phyloP scores from a whole-genome alignment of 2,888 invertebrate genomes.

The Conistra vaccinii region DNA sequence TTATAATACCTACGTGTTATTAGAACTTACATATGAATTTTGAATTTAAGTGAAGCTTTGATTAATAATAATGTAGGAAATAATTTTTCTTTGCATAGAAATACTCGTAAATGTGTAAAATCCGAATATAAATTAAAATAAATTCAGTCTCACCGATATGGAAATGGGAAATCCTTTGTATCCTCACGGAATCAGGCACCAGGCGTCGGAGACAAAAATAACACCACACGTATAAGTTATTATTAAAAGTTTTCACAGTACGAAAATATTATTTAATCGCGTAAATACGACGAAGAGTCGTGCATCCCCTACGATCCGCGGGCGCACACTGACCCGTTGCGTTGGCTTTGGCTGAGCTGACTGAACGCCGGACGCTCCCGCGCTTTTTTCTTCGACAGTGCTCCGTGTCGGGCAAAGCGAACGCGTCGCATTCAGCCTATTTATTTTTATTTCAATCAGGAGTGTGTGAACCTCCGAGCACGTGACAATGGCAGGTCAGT shows the following conservation, averaged over 20 bases:
- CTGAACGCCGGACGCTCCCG: slow-evolving; percentile 61
- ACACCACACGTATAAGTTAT: slow-evolving; percentile 71
- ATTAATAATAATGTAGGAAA: not conserved
- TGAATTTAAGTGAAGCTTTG: not conserved
- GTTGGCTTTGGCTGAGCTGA: slow-evolving; percentile 41
- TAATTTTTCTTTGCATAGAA: not conserved
- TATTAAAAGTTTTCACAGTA: slow-evolving; percentile 61
- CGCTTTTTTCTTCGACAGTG: slow-evolving; percentile 75
- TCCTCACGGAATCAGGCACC: slow-evolving; percentile 55
- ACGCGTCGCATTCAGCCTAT: slow-evolving; percentile 77
- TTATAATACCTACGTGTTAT: not conserved
- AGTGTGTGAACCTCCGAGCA: slow-evolving; percentile 74
- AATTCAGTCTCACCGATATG: slow-evolving; percentile 64
- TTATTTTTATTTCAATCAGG: slow-evolving; percentile 75
- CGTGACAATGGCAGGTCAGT: slow-evolving; percentile 80
- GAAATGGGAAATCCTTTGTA: slow-evolving; percentile 68
- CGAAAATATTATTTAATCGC: slow-evolving; percentile 70
- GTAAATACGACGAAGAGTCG: slow-evolving; percentile 68
- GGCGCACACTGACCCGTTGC: slow-evolving; percentile 76
- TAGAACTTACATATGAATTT: not conserved
- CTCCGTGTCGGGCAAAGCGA: slow-evolving; percentile 67
- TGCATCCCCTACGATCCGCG: slow-evolving; percentile 74
- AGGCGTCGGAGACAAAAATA: slow-evolving; percentile 64
- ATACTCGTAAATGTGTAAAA: not conserved
- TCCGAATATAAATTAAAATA: not conserved